Conservation (phyloP, 2,797 vertebrate species). For the Gymnoscopelus microlampas region DNA sequence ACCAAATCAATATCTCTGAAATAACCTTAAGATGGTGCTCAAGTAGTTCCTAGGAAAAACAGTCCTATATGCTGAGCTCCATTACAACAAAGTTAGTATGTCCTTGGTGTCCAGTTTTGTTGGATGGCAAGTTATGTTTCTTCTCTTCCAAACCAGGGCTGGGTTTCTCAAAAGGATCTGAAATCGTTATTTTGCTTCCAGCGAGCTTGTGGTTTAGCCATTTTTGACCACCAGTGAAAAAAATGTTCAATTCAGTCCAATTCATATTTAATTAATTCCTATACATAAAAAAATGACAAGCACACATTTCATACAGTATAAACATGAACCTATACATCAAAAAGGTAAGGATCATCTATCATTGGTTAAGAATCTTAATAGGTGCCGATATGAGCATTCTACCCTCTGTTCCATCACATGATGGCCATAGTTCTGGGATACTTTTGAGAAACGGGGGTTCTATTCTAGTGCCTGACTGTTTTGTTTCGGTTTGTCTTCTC, state of each 20-base stretch:
- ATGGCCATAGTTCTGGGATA: not conserved
- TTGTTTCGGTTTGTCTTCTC: conserved; percentile 42
- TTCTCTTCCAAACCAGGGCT: conserved; percentile 4
- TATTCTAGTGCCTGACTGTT: conserved; percentile 25
- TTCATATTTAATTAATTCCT: not conserved
- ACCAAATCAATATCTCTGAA: not conserved
- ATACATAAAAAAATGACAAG: not conserved
- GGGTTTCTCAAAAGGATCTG: conserved; percentile 6
- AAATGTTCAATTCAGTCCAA: conserved; percentile 1
- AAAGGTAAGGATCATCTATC: too few species aligned
- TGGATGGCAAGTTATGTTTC: not conserved
- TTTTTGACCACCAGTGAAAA: not conserved
- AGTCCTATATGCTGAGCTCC: not conserved
- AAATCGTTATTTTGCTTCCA: conserved; percentile 2
- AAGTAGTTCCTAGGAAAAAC: not conserved
- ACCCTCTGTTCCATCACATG: conserved; percentile 22
- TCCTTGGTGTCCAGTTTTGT: not conserved
- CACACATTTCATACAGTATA: not conserved
- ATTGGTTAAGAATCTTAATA: too few species aligned
- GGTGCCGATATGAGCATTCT: conserved; percentile 12
- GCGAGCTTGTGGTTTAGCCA: not conserved
- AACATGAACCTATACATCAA: too few species aligned
- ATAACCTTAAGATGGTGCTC: not conserved
- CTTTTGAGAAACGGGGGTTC: conserved; percentile 27
- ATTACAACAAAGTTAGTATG: not conserved